These are phyloP conservation scores for Nasonia vitripennis DNA, from an alignment of 1,140 invertebrate genomes.

Conservation along the genomic window DNA sequence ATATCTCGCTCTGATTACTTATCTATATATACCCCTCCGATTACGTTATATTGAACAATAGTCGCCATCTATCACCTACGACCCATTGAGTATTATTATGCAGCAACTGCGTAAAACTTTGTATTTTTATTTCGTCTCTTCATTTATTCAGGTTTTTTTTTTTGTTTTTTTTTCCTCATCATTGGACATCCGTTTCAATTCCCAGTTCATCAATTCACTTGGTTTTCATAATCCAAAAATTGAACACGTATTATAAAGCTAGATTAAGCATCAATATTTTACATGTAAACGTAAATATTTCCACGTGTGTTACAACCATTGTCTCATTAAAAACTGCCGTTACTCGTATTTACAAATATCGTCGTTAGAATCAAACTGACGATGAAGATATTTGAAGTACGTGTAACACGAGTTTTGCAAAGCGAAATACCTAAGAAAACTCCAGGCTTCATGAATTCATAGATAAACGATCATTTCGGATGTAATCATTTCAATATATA, in stretches of 20 bases:
- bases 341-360: neutral
- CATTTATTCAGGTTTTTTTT: neutral
- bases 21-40: conserved; percentile 51
- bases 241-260: conserved; percentile 12
- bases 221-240: neutral
- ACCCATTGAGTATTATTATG: conserved; percentile 9
- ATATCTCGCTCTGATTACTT: conserved; percentile 29
- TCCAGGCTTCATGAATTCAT: conserved; percentile 21
- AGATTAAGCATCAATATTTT: conserved; percentile 38
- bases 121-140: neutral
- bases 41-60: conserved; percentile 14
- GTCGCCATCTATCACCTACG: conserved; percentile 10
- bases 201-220: neutral
- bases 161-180: neutral
- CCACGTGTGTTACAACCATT: conserved; percentile 12
- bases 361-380: neutral
- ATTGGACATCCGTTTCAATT: no score
- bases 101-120: conserved; percentile 16
- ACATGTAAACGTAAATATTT: conserved; percentile 38
- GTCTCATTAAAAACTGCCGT: conserved; percentile 8
- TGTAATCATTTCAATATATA: conserved; percentile 50
- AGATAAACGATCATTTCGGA: conserved; percentile 40
- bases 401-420: conserved; percentile 40
- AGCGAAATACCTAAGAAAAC: neutral
- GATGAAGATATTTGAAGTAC: conserved; percentile 25